Conservation (phyloP, 2,797 vertebrate genomes). For the Coranthus polyacanthus region DNA sequence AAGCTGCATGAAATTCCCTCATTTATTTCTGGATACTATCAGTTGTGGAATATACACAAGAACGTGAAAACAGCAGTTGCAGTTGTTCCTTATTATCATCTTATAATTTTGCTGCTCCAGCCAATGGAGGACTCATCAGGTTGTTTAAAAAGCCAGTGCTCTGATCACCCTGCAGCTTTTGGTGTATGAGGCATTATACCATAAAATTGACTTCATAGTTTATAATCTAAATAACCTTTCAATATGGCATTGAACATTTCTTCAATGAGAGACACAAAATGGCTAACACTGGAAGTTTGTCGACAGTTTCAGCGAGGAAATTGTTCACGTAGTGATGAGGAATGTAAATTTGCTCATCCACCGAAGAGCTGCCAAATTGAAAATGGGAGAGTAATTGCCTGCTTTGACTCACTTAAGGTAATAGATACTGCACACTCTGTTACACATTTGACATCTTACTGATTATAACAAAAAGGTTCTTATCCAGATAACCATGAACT, state of each 20-base stretch:
- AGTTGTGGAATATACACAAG: constrained; percentile 76
- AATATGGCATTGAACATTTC: constrained; percentile 95
- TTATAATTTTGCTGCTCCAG: constrained; percentile 46
- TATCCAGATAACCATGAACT: background rate
- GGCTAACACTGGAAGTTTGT: constrained; percentile 99
- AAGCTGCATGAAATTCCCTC: constrained; percentile 72
- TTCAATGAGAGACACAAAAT: constrained; percentile 97
- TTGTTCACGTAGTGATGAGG: constrained; percentile 97
- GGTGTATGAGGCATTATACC: constrained; percentile 30
- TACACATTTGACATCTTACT: constrained; percentile 25
- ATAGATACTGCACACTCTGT: constrained; percentile 63
- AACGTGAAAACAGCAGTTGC: constrained; percentile 71
- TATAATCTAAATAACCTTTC: constrained; percentile 54
- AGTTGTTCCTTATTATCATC: constrained; percentile 79
- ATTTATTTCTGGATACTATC: constrained; percentile 66
- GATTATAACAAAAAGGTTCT: background rate
- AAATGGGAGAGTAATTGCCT: constrained; percentile 98
- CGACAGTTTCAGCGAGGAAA: constrained; percentile 99
- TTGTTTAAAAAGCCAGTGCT: constrained; percentile 58
- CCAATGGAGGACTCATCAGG: constrained; percentile 61
- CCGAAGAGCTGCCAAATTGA: constrained; percentile 99
- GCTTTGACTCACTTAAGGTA: constrained; percentile 99
- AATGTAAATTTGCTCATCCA: constrained; percentile 99
- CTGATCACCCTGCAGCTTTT: constrained; percentile 32
- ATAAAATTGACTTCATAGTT: constrained; percentile 35